Base-by-base conservation (phyloP, 2,888 invertebrate species). In the Brachyopa scutellaris region DNA sequence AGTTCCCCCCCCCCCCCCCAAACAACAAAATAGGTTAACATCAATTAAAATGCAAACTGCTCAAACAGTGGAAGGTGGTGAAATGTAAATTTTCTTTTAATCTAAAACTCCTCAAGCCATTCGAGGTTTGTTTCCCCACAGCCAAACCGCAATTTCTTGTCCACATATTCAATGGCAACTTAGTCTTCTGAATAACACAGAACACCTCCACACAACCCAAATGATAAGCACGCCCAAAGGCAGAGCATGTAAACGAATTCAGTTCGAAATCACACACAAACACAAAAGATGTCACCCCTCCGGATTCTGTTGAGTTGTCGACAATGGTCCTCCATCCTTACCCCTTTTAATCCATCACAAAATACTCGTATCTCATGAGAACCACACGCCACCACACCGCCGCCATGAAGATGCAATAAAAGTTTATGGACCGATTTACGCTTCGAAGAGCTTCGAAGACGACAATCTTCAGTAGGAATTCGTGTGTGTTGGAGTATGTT, bases 401-500 rank as follows among this genome's bases (percentile, higher is more conserved):
- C 64, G 51, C 33, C 70, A 64, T 78, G 64, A 57, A 78, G 55
- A 42, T 57, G 49, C 55, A 64, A 78, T 78, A 64, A 70, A 78
- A 77, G 70, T 70, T 77, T 69, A 62, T 53, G 59, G 29, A 73
- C 45, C 73, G 73, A 73, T 79, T 79, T 61, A 62, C 33, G 61
- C 8, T 57, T 53, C 62, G 49, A 62, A 45, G 61, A 55, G 9
- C 15, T 11, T n/a, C n/a, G n/a, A n/a, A n/a, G 57, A 36, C 13
- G 61, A 70, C 70, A 62, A 33, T 61, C 62, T 36, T 53, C 53
- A 45, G 33, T 21, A 31, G 26, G 51, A 47, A 23, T 9, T 8
- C 8, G 13, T 17, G 36, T 57, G 47, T 19, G n/a, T n/a, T n/a
- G n/a, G n/a, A n/a, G n/a, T n/a, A n/a, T n/a, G n/a, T n/a, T n/a